phyloP scores from a whole-genome alignment of 1,140 invertebrate species.

The Idris sp. region DNA sequence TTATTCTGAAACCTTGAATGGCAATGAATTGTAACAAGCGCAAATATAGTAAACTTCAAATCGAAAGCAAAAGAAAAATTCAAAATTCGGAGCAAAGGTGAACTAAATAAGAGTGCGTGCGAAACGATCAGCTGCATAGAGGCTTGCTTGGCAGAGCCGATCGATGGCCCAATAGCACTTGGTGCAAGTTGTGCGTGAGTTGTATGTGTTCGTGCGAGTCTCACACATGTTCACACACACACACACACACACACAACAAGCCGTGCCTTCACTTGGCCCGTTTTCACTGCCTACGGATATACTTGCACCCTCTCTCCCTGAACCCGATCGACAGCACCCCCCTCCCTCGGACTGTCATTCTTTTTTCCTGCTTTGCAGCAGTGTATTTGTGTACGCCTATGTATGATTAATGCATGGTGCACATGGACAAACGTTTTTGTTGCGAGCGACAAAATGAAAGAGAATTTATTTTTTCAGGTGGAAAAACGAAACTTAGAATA shows the following conservation, averaged over 20 bases:
- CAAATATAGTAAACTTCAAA: background rate
- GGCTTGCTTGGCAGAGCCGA: conserved; percentile 40
- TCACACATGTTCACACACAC: conserved; percentile 27
- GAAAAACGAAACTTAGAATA: too few species aligned
- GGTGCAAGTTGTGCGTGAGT: conserved; percentile 40
- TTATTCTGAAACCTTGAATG: conserved; percentile 1
- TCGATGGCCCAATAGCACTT: conserved; percentile 55
- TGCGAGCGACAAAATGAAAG: too few species aligned
- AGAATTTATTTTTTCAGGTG: too few species aligned
- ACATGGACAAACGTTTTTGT: too few species aligned
- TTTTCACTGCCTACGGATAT: conserved; percentile 28
- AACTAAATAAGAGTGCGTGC: conserved; percentile 47
- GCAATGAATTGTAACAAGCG: background rate
- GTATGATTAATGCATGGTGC: too few species aligned
- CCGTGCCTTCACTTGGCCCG: conserved; percentile 43
- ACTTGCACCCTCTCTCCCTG: too few species aligned
- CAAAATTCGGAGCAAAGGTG: conserved; percentile 1
- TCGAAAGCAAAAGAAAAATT: background rate
- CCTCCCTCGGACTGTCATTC: too few species aligned
- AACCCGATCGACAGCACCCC: conserved; percentile 21
- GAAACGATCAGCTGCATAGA: conserved; percentile 52
- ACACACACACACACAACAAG: too few species aligned
- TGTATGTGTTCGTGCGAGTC: conserved; percentile 17
- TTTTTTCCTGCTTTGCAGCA: too few species aligned
- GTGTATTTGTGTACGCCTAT: too few species aligned